These are phyloP conservation scores for Nycticebus coucang DNA, from an alignment of 2,113 vertebrate genomes.

Conservation along the genomic window DNA sequence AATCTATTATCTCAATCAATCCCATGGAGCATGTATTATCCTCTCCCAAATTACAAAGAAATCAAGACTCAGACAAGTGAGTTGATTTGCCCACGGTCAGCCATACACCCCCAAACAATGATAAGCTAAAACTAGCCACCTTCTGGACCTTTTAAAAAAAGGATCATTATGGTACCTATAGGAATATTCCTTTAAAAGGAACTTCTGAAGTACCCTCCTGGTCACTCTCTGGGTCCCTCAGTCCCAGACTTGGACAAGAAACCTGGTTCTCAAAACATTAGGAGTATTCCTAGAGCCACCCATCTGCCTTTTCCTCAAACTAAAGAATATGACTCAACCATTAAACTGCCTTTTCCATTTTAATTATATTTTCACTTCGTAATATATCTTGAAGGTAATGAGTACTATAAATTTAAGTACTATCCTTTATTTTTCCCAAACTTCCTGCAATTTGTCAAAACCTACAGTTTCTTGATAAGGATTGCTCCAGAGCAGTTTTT, in stretches of 20 bases:
- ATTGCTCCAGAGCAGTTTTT: not conserved
- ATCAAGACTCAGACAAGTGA: not conserved
- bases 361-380: not conserved
- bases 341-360: not conserved
- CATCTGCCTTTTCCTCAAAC: not conserved
- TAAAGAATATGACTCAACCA: not conserved
- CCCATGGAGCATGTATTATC: not conserved
- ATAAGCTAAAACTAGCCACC: not conserved
- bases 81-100: not conserved
- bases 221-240: not conserved
- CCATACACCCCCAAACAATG: not conserved
- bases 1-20: not conserved
- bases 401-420: not conserved
- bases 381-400: not conserved
- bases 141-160: not conserved
- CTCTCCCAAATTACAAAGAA: not conserved
- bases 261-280: not conserved
- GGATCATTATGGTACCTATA: not conserved
- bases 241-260: not conserved
- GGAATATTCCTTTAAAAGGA: not conserved
- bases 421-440: not conserved
- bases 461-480: not conserved
- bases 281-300: not conserved
- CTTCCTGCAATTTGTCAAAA: not conserved
- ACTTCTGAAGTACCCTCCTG: not conserved